Evolutionary conservation across 2,888 invertebrate genomes (phyloP).

Genomic region (Scaptomyza reducta): DNA sequence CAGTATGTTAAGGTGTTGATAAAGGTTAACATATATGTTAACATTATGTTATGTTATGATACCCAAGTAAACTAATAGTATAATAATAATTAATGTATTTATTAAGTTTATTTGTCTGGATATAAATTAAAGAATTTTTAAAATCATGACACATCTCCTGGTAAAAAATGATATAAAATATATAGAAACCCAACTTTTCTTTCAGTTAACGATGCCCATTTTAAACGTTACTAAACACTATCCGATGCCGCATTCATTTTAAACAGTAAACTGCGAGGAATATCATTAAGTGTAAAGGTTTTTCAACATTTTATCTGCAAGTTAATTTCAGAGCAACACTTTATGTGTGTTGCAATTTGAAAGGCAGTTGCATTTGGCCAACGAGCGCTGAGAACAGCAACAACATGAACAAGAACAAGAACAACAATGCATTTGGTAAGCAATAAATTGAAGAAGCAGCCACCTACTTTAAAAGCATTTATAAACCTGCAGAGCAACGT

Average conservation of each 20-base stretch:
- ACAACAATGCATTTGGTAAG: conserved; percentile 62
- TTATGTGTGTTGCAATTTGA: conserved; percentile 59
- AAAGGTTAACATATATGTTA: too few species aligned
- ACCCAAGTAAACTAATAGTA: too few species aligned
- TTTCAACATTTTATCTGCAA: conserved; percentile 54
- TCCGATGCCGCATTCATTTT: conserved; percentile 6
- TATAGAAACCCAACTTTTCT: too few species aligned
- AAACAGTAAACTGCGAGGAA: conserved; percentile 9
- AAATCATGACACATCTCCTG: too few species aligned
- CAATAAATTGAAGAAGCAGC: conserved; percentile 72
- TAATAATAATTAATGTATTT: too few species aligned
- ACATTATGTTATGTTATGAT: too few species aligned
- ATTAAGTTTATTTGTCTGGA: too few species aligned
- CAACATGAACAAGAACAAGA: conserved; percentile 12
- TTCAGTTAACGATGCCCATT: too few species aligned
- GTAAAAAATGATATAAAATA: too few species aligned
- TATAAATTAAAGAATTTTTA: too few species aligned
- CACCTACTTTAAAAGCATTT: conserved; percentile 75
- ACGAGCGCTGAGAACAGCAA: conserved; percentile 2
- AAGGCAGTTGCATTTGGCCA: conserved; percentile 47
- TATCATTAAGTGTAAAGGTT: conserved; percentile 37
- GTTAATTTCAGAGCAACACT: conserved; percentile 66
- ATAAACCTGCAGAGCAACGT: conserved; percentile 28
- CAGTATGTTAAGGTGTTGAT: too few species aligned
- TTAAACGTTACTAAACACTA: background rate